Evolutionary conservation across 2,113 vertebrate species (phyloP), one percentile per base, ranked within the genome.

Genomic region (Odobenus rosmarus): DNA sequence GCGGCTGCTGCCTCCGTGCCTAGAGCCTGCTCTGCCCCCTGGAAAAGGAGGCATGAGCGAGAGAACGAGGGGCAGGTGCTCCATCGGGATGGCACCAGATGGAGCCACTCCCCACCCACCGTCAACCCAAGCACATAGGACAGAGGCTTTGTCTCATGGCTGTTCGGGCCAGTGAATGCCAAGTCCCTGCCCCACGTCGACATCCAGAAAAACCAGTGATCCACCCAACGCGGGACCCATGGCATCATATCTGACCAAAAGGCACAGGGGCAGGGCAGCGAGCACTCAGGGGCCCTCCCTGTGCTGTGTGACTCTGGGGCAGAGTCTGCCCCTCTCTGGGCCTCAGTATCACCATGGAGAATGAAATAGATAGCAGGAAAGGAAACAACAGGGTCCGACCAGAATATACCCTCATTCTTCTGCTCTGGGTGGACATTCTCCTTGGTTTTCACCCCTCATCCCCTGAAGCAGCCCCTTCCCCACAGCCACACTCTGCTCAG

Each of bases 31-130:
- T 26, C 23, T 3, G 31, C 0, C 59, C 31, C 21, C 16, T 11
- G 33, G 55, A 19, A 24, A 26, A 26, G 74, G 55, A 10, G 11
- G 11, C 0, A 0, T 0, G 59, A 24, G 13, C 11, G 0, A 49
- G 3, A 24, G 39, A 42, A 14, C 12, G 36, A n/a, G 33, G 15
- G 62, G n/a, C 28, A 28, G 67, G 42, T 1, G 49, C 23, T 13
- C 57, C 28, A 7, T 14, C 0, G 0, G 55, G 69, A 3, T 21
- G 14, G 74, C 5, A 4, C 31, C 90, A 26, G 26, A 11, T 3
- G 46, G 16, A 24, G 42, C 42, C 24, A 2, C 49, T 36, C 36
- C 28, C 71, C 53, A 51, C 16, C 72, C 57, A 7, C 7, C 5
- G 0, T 36, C 76, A 49, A 1, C 53, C 62, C n/a, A 0, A 28